phyloP scores from a whole-genome alignment of 2,797 vertebrate genomes.

The Artibeus lituratus region DNA sequence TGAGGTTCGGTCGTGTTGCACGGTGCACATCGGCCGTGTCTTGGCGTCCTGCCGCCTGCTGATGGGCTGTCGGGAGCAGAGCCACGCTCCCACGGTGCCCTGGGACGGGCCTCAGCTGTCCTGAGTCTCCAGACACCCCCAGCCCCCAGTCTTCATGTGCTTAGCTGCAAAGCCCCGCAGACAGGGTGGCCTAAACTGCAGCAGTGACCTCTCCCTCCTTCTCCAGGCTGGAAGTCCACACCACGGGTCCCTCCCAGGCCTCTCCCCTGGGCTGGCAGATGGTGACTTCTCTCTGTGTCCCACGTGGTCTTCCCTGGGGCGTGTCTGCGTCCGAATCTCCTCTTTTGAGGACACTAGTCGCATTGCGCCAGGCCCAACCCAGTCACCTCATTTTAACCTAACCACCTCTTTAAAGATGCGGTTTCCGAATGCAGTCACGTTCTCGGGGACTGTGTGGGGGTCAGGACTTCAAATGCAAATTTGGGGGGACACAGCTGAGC shows the following conservation, averaged over 20 bases:
- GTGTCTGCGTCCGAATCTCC: neutral
- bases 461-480: neutral
- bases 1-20: neutral
- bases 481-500: neutral
- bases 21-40: accelerated
- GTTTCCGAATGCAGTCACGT: neutral
- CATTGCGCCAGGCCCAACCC: neutral
- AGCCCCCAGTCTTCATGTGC: accelerated
- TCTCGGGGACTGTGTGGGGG: accelerated
- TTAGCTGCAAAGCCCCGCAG: accelerated
- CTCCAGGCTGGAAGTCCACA: neutral
- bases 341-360: neutral
- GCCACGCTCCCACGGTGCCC: neutral
- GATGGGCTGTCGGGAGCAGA: accelerated
- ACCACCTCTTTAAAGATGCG: neutral
- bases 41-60: accelerated
- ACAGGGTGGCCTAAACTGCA: neutral
- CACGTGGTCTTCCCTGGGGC: neutral
- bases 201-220: accelerated
- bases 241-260: neutral
- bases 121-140: accelerated
- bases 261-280: neutral
- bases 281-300: neutral
- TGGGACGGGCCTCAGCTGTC: too few relatives aligned
- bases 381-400: neutral